phyloP scores from a whole-genome alignment of 2,888 invertebrate species.

The Diadegma fenestrale region DNA sequence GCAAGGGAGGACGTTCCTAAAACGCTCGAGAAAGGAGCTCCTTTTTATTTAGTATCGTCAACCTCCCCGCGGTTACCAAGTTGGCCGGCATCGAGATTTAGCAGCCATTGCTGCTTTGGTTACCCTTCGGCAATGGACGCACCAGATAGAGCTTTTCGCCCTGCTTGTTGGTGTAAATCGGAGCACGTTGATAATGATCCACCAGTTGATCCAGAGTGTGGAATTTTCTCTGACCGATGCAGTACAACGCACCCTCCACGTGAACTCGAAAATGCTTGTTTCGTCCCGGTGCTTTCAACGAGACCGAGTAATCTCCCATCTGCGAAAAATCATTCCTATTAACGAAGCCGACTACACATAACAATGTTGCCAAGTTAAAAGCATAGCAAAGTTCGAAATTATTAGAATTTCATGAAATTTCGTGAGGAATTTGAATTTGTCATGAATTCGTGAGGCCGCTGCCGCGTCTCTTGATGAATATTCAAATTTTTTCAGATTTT shows the following conservation, averaged over 20 bases:
- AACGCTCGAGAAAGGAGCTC: conserved; percentile 41
- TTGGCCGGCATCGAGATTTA: conserved; percentile 75
- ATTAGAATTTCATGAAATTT: too few relatives aligned
- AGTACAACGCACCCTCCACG: conserved; percentile 96
- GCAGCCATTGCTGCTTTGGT: conserved; percentile 83
- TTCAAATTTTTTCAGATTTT: too few relatives aligned
- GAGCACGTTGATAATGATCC: conserved; percentile 99
- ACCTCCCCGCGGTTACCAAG: conserved; percentile 15
- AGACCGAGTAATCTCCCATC: conserved; percentile 99
- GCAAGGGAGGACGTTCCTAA: conserved; percentile 48
- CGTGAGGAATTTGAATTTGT: too few relatives aligned
- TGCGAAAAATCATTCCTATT: conserved; percentile 83
- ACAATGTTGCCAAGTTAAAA: too few relatives aligned
- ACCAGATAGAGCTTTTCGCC: conserved; percentile 99
- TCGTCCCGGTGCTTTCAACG: conserved; percentile 97
- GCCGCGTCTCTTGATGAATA: too few relatives aligned
- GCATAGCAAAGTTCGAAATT: too few relatives aligned
- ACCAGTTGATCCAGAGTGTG: conserved; percentile 97
- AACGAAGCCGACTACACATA: too few relatives aligned
- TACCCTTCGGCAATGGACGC: conserved; percentile 93
- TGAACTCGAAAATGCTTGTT: conserved; percentile 99
- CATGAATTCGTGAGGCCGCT: too few relatives aligned
- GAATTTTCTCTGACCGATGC: conserved; percentile 99
- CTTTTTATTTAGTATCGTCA: background rate
- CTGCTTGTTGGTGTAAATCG: conserved; percentile 99